Base-by-base conservation (phyloP, 2,113 vertebrate genomes). In the Microcebus griseorufus region DNA sequence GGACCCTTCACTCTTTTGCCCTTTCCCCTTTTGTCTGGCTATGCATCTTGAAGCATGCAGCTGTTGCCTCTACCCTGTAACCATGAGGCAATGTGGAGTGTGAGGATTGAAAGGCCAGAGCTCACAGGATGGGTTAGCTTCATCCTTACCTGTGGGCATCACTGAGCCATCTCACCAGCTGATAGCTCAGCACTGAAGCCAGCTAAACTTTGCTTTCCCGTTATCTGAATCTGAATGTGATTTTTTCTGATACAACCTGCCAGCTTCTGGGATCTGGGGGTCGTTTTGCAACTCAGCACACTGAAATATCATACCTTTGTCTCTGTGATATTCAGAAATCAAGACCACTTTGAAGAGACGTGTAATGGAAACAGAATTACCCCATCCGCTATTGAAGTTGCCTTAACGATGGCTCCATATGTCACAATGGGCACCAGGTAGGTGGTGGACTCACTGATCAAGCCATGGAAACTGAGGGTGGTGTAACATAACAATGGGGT, bases 51-150 rank as follows among this genome's bases (percentile, higher is more conserved):
- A 29, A 51, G 23, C 23, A 37, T 1, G 23, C 22, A 65, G 22
- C 34, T 39, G 45, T 48, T 37, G 9, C 14, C 37, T 18, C 51
- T 27, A 53, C 17, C 34, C 51, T 65, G 22, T n/a, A 65, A n/a
- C 16, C 29, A 89, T 4, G 48, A 89, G 72, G 39, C 34, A 70
- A 29, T 25, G 1, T 9, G 70, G 32, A 20, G 1, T 29, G 14
- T 20, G 14, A 51, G 16, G 9, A 51, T 2, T 2, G 1, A 51
- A 29, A 12, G 14, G 6, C n/a, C 12, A 18, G 1, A 37, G 32
- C 2, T 5, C 20, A 37, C 5, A 25, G 42, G 29, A 13, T 37
- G 32, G 20, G 9, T 42, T 14, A 22, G 3, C 22, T 29, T 60
- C 37, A 37, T 27, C 60, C 6, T 29, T n/a, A 37, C 23, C 10